Evolutionary conservation across 2,797 vertebrate species (phyloP), one percentile per base, ranked within the genome.

Genomic region (Schizopygopsis pylzovi): DNA sequence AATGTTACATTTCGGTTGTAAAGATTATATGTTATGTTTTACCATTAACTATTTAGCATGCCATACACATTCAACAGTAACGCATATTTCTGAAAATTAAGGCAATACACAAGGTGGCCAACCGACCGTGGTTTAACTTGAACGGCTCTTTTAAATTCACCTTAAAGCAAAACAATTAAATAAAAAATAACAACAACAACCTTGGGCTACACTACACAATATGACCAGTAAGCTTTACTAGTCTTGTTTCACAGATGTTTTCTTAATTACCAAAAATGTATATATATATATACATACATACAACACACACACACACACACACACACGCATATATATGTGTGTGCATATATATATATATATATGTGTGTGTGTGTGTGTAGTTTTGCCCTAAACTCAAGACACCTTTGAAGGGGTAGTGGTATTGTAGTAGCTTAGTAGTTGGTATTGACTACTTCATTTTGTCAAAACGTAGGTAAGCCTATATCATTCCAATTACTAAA

Each of bases 341-440:
- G 18, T 73, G 10, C 52, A 11, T 49, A 18, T 25, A 33, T 49
- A 37, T 33, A 54, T 76, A 52, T 18, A 52, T 56, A 15, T 43
- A 45, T 94, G 91, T 89, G 91, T 87, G 93, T 91, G 33, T 68
- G 18, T 43, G n/a, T 28, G 15, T 75, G 9, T 52, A 4, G n/a
- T 11, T 20, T 93, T 94, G 93, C 90, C 91, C 91, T 91, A 88
- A 89, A 93, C 94, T 94, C 93, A 94, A 94, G 33, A 8, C 6
- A 16, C 0, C 11, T 39, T 54, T 39, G 18, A 76, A 77, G 75
- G 28, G 1, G 1, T 45, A 28, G 3, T 39, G 15, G 63, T 67
- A 16, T 65, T 65, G 6, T 33, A 43, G 22, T 72, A 72, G n/a
- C 11, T 11, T 25, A 25, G 12, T 47, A 28, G 47, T 20, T 20